phyloP scores from a whole-genome alignment of 1,140 invertebrate genomes.

The Pygmarrhopalites habei region DNA sequence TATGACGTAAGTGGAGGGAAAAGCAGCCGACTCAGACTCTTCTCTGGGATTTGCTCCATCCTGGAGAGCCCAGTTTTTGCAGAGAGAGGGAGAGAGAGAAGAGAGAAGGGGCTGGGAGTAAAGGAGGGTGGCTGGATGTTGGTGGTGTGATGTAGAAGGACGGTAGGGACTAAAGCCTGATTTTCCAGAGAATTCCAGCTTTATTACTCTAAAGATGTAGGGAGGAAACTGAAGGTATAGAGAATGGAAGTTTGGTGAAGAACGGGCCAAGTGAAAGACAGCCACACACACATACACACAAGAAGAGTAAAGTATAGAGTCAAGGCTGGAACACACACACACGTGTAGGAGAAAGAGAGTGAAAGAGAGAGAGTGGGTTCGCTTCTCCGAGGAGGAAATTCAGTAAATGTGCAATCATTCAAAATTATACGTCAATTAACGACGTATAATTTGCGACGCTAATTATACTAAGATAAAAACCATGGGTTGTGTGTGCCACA shows the following conservation, averaged over 20 bases:
- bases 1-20: neutral
- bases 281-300: too few relatives aligned
- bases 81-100: neutral
- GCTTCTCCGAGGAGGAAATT: slow-evolving; percentile 24
- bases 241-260: too few relatives aligned
- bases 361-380: slow-evolving; percentile 1
- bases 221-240: too few relatives aligned
- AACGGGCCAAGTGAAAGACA: too few relatives aligned
- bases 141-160: too few relatives aligned
- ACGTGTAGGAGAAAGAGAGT: neutral
- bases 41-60: too few relatives aligned
- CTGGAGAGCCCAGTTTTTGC: too few relatives aligned
- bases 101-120: neutral
- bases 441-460: slow-evolving; percentile 26
- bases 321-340: neutral
- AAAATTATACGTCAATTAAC: slow-evolving; percentile 39
- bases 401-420: slow-evolving; percentile 37
- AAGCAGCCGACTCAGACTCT: too few relatives aligned
- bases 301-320: too few relatives aligned
- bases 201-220: too few relatives aligned
- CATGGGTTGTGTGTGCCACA: slow-evolving; percentile 24
- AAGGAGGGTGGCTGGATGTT: neutral
- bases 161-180: too few relatives aligned
- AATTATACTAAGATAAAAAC: slow-evolving; percentile 37
- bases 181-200: too few relatives aligned